phyloP scores from a whole-genome alignment of 1,140 invertebrate species.

The Aleiodes sp. region DNA sequence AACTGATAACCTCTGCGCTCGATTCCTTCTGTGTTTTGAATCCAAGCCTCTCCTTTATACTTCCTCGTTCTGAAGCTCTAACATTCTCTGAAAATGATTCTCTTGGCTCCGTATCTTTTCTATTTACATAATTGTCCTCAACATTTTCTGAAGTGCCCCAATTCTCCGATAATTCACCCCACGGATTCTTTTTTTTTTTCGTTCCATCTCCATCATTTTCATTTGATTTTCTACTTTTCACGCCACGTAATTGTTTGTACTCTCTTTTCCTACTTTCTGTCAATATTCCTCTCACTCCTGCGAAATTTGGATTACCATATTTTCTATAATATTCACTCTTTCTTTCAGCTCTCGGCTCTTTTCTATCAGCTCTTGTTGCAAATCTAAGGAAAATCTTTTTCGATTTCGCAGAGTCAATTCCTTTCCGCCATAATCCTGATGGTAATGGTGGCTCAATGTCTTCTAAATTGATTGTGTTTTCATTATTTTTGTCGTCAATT shows the following conservation, averaged over 20 bases:
- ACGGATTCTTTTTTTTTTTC: slow-evolving; percentile 76
- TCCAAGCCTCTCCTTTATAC: slow-evolving; percentile 60
- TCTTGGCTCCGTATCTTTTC: neutral
- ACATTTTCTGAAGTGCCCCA: slow-evolving; percentile 74
- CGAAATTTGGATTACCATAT: slow-evolving; percentile 73
- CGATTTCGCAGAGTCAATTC: slow-evolving; percentile 69
- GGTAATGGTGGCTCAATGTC: slow-evolving; percentile 70
- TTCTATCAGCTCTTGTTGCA: slow-evolving; percentile 74
- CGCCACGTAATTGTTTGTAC: slow-evolving; percentile 51
- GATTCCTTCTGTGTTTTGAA: slow-evolving; percentile 34
- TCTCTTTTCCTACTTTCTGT: slow-evolving; percentile 66
- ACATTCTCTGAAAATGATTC: too few relatives aligned
- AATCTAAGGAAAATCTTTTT: slow-evolving; percentile 79
- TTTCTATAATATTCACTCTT: slow-evolving; percentile 74
- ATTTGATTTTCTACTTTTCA: slow-evolving; percentile 35
- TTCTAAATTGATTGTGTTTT: slow-evolving; percentile 56
- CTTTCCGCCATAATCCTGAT: slow-evolving; percentile 81
- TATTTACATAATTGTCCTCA: slow-evolving; percentile 64
- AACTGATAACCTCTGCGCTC: neutral
- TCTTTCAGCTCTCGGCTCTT: slow-evolving; percentile 70
- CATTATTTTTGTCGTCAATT: slow-evolving; percentile 42
- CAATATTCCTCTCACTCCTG: slow-evolving; percentile 67
- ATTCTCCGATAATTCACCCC: slow-evolving; percentile 74
- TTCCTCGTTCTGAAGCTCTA: slow-evolving; percentile 36
- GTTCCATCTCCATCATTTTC: slow-evolving; percentile 57